Conservation (phyloP, 2,797 vertebrate genomes). For the Alosa sapidissima region DNA sequence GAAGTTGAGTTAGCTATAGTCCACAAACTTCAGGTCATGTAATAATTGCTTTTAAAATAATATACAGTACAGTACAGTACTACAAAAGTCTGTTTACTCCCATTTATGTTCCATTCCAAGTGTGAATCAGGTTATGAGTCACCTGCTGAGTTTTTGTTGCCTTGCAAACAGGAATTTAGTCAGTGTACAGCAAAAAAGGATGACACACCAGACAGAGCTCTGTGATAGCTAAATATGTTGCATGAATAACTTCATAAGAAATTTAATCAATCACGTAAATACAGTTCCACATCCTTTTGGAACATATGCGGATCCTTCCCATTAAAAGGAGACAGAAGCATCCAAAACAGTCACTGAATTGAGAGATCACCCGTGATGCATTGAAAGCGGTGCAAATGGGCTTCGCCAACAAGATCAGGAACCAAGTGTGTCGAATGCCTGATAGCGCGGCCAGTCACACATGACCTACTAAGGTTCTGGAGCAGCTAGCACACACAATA, state of each 20-base stretch:
- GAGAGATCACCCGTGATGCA: slow-evolving; percentile 18
- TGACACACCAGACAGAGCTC: neutral
- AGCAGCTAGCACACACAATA: neutral
- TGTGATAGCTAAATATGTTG: neutral
- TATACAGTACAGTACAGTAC: neutral
- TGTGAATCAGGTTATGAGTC: neutral
- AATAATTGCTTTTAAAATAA: neutral
- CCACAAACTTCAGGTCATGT: neutral
- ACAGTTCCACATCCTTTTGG: neutral
- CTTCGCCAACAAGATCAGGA: neutral
- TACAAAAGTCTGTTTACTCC: neutral
- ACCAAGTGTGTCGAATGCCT: neutral
- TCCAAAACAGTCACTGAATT: neutral
- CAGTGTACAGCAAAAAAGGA: neutral
- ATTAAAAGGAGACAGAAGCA: neutral
- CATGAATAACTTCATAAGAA: neutral
- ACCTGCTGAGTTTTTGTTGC: neutral
- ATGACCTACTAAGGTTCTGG: neutral
- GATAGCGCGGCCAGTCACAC: slow-evolving; percentile 17
- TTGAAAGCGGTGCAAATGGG: neutral
- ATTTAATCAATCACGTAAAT: neutral
- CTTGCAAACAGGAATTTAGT: neutral
- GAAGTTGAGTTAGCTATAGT: slow-evolving; percentile 12
- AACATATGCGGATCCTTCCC: neutral
- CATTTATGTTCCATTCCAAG: neutral